These are phyloP conservation scores for Anolis sagrei DNA, from an alignment of 2,113 vertebrate species.

Conservation along the genomic window DNA sequence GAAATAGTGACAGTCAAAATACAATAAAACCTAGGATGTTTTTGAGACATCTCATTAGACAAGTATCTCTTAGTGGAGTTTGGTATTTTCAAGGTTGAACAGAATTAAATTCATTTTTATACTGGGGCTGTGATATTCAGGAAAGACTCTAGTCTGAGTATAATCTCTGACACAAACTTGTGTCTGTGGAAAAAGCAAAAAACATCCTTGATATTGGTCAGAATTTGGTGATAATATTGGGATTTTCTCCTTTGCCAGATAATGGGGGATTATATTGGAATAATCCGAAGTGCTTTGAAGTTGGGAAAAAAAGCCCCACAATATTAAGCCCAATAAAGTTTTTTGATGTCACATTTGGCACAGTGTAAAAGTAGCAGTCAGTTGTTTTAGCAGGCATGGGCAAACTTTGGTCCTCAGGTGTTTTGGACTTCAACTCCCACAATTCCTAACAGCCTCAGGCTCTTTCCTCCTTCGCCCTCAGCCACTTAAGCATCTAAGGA, in stretches of 20 bases:
- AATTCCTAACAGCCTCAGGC: no score
- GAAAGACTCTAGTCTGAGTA: not conserved
- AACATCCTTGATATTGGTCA: not conserved
- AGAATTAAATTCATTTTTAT: not conserved
- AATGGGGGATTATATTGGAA: not conserved
- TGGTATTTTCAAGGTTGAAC: not conserved
- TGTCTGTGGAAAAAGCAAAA: not conserved
- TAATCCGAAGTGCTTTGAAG: not conserved
- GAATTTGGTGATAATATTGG: not conserved
- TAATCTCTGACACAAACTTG: not conserved
- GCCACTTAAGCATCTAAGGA: no score
- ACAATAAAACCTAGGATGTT: not conserved
- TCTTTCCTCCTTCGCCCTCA: no score
- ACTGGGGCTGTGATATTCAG: not conserved
- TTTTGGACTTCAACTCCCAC: no score
- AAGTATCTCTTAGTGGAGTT: no score
- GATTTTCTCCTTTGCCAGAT: no score
- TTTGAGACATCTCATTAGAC: not conserved
- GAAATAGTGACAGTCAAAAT: not conserved
- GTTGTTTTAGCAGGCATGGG: no score
- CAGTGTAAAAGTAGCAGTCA: not conserved
- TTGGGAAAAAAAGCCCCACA: no score
- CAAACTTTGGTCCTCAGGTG: no score
- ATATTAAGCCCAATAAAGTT: no score
- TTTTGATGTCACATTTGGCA: not conserved